Evolutionary conservation across 1,140 invertebrate genomes (phyloP), one percentile per base, ranked within the genome.

Genomic region (Paraescarpia echinospica): DNA sequence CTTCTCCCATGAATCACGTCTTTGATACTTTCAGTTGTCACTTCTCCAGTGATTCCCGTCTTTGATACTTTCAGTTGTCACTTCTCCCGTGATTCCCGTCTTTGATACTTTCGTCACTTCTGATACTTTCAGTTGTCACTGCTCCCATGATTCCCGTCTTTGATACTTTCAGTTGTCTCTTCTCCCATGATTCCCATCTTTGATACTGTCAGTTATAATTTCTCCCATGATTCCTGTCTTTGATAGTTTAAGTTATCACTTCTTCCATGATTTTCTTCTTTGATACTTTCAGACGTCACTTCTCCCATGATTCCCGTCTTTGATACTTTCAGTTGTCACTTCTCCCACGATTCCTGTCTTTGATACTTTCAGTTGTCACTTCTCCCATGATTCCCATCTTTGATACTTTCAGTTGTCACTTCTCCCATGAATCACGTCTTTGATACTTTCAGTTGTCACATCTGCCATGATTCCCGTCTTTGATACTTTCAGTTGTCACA

Each of bases 101-200:
- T 99, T 88, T 96, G 99, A n/a, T n/a, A n/a, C n/a, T n/a, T n/a
- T n/a, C n/a, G n/a, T n/a, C n/a, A n/a, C n/a, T 31, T 41, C 33
- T 34, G 35, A 33, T 22, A 18, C 14, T 96, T 96, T 89, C 94
- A 98, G 97, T 95, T 96, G 96, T 89, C 97, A 97, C 95, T 96
- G 98, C 41, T 98, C 98, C 5, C 97, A 98, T 95, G 98, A 99
- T 96, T 97, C 98, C n/a, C 97, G 98, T 95, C 96, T 99, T 88
- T 96, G 99, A 33, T 22, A 18, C 14, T 96, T 96, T 89, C 94
- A 98, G 97, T 95, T 96, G 96, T 89, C 97, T 97, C 95, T 96
- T 98, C 41, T 98, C 98, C 5, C 97, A 98, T 95, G 98, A 99
- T 96, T 97, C 98, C n/a, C 97, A 98, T 95, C 96, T 99, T 88